phyloP scores from a whole-genome alignment of 1,140 invertebrate species.

The Galendromus occidentalis region DNA sequence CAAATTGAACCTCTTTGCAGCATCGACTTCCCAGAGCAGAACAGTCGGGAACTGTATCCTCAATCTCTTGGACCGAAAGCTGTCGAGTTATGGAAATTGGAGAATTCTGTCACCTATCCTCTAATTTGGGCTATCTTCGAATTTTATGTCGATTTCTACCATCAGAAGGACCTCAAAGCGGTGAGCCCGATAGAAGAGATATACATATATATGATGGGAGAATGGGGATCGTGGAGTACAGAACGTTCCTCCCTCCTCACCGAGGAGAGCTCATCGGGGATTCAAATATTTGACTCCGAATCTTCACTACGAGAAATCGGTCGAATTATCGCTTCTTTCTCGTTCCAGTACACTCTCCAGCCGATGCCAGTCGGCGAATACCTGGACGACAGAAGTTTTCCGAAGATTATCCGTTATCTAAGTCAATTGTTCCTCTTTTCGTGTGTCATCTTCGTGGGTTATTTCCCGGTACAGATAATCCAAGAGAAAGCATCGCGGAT shows the following conservation, averaged over 20 bases:
- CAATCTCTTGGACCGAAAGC: neutral
- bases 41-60: neutral
- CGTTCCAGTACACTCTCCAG: neutral
- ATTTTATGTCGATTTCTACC: neutral
- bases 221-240: no score
- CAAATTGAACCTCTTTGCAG: neutral
- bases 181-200: neutral
- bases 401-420: neutral
- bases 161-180: neutral
- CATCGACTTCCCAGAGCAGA: neutral
- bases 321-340: neutral
- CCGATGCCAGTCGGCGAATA: neutral
- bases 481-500: constrained; percentile 7
- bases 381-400: neutral
- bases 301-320: neutral
- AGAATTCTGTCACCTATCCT: neutral
- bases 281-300: neutral
- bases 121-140: neutral
- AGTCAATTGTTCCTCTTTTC: neutral
- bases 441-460: neutral
- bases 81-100: neutral
- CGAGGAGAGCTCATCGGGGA: neutral
- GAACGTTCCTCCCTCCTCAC: neutral
- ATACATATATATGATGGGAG: neutral
- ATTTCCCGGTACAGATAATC: neutral